Evolutionary conservation across 2,113 vertebrate genomes (phyloP), one percentile per base, ranked within the genome.

Genomic region (Odocoileus virginianus): DNA sequence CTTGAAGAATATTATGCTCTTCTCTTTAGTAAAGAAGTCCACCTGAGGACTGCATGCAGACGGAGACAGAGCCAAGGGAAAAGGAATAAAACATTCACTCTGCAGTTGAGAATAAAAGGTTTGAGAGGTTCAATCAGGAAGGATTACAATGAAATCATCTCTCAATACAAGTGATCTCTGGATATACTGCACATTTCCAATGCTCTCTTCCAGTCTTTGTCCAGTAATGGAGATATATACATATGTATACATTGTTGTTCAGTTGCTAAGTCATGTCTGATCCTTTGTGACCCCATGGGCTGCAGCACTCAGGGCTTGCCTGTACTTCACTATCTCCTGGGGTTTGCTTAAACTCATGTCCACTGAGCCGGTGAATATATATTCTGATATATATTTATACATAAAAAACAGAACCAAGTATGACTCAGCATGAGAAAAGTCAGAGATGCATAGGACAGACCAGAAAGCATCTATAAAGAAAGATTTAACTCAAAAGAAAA

Each of bases 1-100:
- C 74, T 89, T 87, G 81, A 91, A 84, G 61, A 95, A 89, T 64
- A 92, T 91, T 67, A 83, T 12, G 43, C 61, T 94, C 92, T 82
- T 93, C 94, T 79, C 36, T 96, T 96, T 3, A 11, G 64, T 92
- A 79, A 93, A 95, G 97, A 92, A 86, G 84, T 71, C 61, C 89
- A 97, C 86, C 90, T 97, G 87, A 90, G 55, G 54, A 58, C 7
- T 47, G 40, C 28, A 55, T 27, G 33, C 78, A 98, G 85, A 78
- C 64, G 55, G 55, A 93, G 64, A 43, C 7, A 45, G 52, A 87
- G 40, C 28, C 28, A 82, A 82, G 58, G 84, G 43, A 36, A 94
- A 81, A 58, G 36, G 61, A 74, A 96, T 47, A 94, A 89, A 92
- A 85, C 2, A 23, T 40, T 60, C n/a, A 84, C 58, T 64, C 17